Evolutionary conservation across 2,888 invertebrate species (phyloP).

Genomic region (Megaustenia siamemsis): DNA sequence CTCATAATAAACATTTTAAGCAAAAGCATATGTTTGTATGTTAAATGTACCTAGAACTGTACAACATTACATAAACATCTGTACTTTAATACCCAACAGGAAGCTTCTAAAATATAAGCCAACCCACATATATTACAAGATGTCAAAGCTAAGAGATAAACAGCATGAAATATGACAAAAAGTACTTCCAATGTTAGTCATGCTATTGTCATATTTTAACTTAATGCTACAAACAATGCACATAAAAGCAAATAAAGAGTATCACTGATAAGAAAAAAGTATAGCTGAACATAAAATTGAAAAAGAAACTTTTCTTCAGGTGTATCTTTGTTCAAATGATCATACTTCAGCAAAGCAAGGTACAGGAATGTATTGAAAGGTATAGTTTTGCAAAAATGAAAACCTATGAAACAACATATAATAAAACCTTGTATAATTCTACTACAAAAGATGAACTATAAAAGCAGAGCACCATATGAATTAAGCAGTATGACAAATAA

Average conservation of each 20-base stretch:
- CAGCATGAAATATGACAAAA: background rate
- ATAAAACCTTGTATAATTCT: background rate
- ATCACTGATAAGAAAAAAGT: background rate
- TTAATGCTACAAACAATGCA: background rate
- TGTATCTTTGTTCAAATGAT: background rate
- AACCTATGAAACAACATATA: background rate
- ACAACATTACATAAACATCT: background rate
- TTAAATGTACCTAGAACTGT: background rate
- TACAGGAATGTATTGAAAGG: too few relatives aligned
- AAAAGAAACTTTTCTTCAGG: background rate
- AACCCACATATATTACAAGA: background rate
- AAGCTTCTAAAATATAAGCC: background rate
- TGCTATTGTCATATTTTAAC: background rate
- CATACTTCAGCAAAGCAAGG: background rate
- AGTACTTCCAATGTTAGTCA: background rate
- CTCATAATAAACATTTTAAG: background rate
- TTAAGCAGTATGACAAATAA: too few relatives aligned
- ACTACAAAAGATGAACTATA: background rate
- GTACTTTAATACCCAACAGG: background rate
- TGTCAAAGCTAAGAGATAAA: background rate
- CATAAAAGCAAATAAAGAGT: background rate
- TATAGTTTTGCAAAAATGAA: background rate
- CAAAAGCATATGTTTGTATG: background rate
- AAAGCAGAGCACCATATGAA: too few relatives aligned
- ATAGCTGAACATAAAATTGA: too few relatives aligned